phyloP scores from a whole-genome alignment of 2,113 vertebrate genomes.

The Pelusios castaneus region DNA sequence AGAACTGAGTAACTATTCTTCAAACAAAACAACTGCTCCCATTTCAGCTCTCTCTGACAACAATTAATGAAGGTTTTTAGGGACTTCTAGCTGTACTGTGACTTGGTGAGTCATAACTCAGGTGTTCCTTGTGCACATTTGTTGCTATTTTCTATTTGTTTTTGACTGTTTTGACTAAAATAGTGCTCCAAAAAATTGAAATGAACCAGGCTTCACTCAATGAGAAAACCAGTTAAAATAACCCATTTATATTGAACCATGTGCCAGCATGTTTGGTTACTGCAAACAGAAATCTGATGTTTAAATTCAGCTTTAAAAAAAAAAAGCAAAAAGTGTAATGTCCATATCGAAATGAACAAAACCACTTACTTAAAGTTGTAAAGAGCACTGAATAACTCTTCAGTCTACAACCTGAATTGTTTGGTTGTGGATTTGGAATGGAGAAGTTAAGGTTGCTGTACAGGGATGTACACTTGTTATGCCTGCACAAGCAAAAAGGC shows the following conservation, averaged over 20 bases:
- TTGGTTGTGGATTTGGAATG: neutral
- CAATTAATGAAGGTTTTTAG: neutral
- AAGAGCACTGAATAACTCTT: rapidly evolving
- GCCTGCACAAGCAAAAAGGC: neutral
- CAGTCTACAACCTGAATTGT: neutral
- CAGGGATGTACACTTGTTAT: neutral
- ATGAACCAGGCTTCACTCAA: neutral
- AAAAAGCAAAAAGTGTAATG: neutral
- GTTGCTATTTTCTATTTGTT: neutral
- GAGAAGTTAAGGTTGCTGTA: neutral
- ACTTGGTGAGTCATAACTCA: constrained; percentile 4
- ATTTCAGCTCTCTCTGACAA: constrained; percentile 20
- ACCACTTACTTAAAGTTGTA: neutral
- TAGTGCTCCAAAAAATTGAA: neutral
- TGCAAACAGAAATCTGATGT: neutral
- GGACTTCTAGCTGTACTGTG: neutral
- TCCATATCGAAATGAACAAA: neutral
- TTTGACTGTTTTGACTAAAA: neutral
- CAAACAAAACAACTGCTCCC: neutral
- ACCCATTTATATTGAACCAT: neutral
- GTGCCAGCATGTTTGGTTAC: neutral
- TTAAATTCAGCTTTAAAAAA: neutral
- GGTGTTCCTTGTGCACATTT: constrained; percentile 32
- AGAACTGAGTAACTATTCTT: neutral
- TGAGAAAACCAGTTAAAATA: constrained; percentile 44